Base-by-base conservation (phyloP, 2,888 invertebrate genomes). In the Antheraea yamamai region DNA sequence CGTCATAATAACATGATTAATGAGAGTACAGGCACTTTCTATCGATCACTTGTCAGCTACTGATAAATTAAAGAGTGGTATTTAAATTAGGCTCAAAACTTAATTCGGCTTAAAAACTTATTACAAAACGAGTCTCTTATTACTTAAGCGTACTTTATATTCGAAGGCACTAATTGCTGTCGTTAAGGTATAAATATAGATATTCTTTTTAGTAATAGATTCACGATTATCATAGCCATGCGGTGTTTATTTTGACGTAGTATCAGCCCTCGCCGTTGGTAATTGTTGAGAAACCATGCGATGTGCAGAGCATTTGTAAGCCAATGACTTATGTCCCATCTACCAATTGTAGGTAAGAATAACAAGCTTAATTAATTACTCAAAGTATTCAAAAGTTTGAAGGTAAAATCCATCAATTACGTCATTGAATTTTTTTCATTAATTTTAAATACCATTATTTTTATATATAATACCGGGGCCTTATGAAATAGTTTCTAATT, bases 1-100 rank as follows among this genome's bases (percentile, higher is more conserved):
- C 90, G 91, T 93, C 92, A 92, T 89, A 92, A 91, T 89, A 89
- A 89, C 86, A 88, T 92, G 92, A 93, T 93, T 92, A 91, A 93
- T 92, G 89, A 83, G 87, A 83, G 82, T 83, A 79, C 84, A 85
- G 86, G 84, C 85, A 88, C 89, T 92, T 92, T 91, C 91, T 91
- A 92, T 91, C 91, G 87, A 91, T 91, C 92, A 91, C 87, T 88
- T 90, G 91, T 89, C 91, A 89, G 93, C 92, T 93, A 92, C 92
- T 87, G 93, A 92, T 93, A 91, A 75, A 92, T 93, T 92, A 90
- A 85, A 85, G 88, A 85, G 84, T 84, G 85, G 83, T 86, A 88
- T 90, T 89, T 85, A 89, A 89, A 89, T 91, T 86, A 88, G 85
- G 83, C 81, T 80, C 80, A 81, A 66, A 83, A 83, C 82, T 83